Evolutionary conservation across 2,888 invertebrate genomes (phyloP), one percentile per base, ranked within the genome.

Genomic region (Chrysolina haemoptera): DNA sequence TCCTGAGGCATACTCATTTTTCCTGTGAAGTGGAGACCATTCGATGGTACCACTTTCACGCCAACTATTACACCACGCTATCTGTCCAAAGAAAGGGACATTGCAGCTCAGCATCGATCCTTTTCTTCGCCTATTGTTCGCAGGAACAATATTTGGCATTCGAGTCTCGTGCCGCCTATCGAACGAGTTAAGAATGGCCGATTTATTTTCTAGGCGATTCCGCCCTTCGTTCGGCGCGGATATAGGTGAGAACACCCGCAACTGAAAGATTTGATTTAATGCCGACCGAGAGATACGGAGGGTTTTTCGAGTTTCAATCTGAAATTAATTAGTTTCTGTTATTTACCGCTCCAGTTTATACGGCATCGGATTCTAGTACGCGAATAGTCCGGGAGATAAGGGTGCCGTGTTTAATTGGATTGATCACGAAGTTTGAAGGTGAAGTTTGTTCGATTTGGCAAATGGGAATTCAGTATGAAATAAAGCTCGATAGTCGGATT

Each of bases 291-390:
- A 65, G 73, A 73, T 73, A 69, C 65, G 68, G 59, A 59, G 73
- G 62, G 73, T 59, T 73, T 73, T 69, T 69, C 73, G 73, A 69
- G 53, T 69, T 73, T 73, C 73, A 73, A 73, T 73, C 76, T 71
- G 74, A 78, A 79, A 79, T 81, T 81, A 81, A 81, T 81, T 81
- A 79, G 78, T 78, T 81, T 79, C 76, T 78, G 79, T 80, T 76
- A 76, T 76, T 75, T 76, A 72, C 71, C 64, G 75, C 27, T 55
- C 62, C 62, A 48, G 66, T 73, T 64, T 69, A 46, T 12, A 40
- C 48, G 62, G 67, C 62, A 71, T 66, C 63, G 70, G 46, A 68
- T 72, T 73, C 70, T 70, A 70, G 65, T 70, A 65, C 63, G 63
- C 59, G 40, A 27, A 59, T 55, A 18, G 55, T 22, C 20, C 6